Base-by-base conservation (phyloP, 2,888 invertebrate species). In the Hypolimnas misippus region DNA sequence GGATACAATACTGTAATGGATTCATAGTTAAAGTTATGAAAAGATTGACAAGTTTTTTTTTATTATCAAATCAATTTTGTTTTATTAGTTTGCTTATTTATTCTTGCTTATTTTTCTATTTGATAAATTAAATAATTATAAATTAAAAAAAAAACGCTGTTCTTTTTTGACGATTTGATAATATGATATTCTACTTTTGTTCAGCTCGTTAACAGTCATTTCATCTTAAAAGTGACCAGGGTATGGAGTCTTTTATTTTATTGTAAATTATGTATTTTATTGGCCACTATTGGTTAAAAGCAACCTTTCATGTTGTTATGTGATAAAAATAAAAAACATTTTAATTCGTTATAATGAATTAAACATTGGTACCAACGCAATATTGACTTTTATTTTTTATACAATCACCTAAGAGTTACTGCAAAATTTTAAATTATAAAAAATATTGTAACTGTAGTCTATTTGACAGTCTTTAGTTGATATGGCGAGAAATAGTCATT, bases 261-360 rank as follows among this genome's bases (percentile, higher is more conserved):
- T 84, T 83, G 78, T 77, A 73, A 76, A 74, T 76, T 77, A 77
- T 76, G 73, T 75, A 73, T 80, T 79, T 82, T 74, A 74, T 84
- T 83, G 80, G 81, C 81, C 67, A 69, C 71, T 76, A 72, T 82
- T 78, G 79, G 81, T 84, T 84, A 79, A 71, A 82, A 73, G 78
- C 40, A 78, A 72, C 67, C 75, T 76, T 84, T 80, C 83, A 83
- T 82, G 81, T 86, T 86, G 81, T 84, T 83, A 85, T 83, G 79
- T 86, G 81, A 79, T 83, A 49, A 78, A 75, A 79, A 75, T 76
- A 82, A 49, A 78, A 75, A 79, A 75, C 76, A 82, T 82, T 81
- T 74, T 60, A 65, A 76, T 76, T 77, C 70, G 75, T 81, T 77
- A 76, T 79, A 79, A 67, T 71, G 62, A 78, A 84, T 79, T 82